These are phyloP conservation scores for Tychaedon coryphoeus DNA, from an alignment of 2,113 vertebrate genomes.

Conservation along the genomic window DNA sequence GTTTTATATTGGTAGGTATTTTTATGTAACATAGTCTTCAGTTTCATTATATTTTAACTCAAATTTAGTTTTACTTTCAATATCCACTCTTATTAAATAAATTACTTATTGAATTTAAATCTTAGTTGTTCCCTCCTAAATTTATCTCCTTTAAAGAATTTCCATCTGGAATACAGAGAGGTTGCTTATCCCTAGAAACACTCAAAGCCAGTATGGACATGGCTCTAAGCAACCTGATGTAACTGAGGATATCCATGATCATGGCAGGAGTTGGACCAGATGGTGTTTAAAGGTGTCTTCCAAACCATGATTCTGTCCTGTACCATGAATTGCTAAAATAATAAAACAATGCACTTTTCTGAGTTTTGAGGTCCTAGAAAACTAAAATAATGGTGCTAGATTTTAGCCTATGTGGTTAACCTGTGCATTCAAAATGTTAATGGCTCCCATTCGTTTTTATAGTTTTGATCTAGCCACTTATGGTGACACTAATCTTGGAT, in stretches of 20 bases:
- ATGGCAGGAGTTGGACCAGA: neutral
- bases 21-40: neutral
- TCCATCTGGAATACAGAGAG: neutral
- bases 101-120: neutral
- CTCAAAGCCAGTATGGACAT: neutral
- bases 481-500: neutral
- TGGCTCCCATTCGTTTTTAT: neutral
- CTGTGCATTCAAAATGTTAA: neutral
- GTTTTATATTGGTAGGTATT: neutral
- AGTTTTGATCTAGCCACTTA: neutral
- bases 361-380: neutral
- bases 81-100: neutral
- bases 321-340: neutral
- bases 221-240: neutral
- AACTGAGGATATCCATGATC: neutral
- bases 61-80: neutral
- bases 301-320: neutral
- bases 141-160: neutral
- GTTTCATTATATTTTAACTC: neutral
- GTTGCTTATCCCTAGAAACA: neutral
- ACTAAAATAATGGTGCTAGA: neutral
- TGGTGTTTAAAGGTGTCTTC: neutral
- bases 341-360: neutral
- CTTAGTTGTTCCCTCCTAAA: neutral
- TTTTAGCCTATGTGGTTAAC: neutral